phyloP scores from a whole-genome alignment of 2,113 vertebrate species.

The Sturnus vulgaris region DNA sequence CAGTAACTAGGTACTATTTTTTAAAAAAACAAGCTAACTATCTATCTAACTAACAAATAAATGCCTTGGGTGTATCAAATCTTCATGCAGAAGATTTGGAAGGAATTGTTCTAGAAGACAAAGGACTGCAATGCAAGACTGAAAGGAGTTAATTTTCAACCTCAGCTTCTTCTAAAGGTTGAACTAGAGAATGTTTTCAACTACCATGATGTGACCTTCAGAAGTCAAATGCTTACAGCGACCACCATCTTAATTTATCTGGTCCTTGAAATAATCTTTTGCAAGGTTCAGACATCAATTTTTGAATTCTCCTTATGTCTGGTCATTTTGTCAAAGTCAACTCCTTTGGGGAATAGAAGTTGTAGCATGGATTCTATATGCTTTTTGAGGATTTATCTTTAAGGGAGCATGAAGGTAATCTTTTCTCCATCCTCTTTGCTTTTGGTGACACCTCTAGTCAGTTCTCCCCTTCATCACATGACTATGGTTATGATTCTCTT shows the following conservation, averaged over 20 bases:
- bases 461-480: not conserved
- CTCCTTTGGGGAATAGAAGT: not conserved
- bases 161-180: not conserved
- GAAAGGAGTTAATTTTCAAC: not conserved
- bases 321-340: not conserved
- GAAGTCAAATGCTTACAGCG: not conserved
- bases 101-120: not conserved
- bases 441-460: not conserved
- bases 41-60: not conserved
- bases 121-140: not conserved
- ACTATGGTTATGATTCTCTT: not conserved
- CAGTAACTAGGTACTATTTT: not conserved
- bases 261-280: not conserved
- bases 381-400: not conserved
- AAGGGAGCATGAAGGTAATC: not conserved
- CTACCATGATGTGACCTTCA: not conserved
- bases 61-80: not conserved
- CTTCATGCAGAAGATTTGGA: not conserved
- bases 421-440: not conserved
- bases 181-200: not conserved
- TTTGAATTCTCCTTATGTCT: not conserved
- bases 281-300: not conserved
- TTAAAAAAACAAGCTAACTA: not conserved
- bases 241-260: not conserved
- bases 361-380: not conserved